Evolutionary conservation across 2,113 vertebrate genomes (phyloP), one percentile per base, ranked within the genome.

Genomic region (Scomber scombrus): DNA sequence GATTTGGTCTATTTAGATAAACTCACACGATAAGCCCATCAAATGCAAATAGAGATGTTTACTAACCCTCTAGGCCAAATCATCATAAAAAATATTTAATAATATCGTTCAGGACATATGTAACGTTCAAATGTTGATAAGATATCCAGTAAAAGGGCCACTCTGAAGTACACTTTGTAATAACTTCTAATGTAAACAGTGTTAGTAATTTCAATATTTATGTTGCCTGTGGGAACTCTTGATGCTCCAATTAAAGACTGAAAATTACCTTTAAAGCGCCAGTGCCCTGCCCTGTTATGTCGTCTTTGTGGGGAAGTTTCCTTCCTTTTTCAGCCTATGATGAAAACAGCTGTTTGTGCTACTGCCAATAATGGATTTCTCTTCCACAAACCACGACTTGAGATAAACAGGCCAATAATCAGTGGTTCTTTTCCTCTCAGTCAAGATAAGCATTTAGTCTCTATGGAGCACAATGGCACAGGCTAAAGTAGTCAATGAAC

Each of bases 261-360:
- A 0, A 58, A 23, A n/a, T 15, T 43, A 29, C 26, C 23, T n/a
- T 13, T 2, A 40, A 34, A 16, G 18, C 16, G n/a, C 13, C 34
- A 65, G 46, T 34, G 62, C 26, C 75, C 65, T 66, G 50, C 46
- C 23, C 14, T 75, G 55, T 81, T 66, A 46, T 49, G 26, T 75
- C 60, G 11, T 68, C 64, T 82, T 81, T 83, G 76, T 86, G 75
- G 66, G 31, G 65, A 58, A 29, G 70, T 90, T 88, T 90, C 92
- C 90, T 87, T 89, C 89, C 83, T 88, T 51, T 51, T 51, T 51
- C 26, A 54, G 73, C 5, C 70, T n/a, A 43, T 57, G 69, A 80
- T 81, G 52, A 89, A 84, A 91, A 88, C 85, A 90, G 73, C 75
- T 86, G 85, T 76, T 86, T 86, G 64, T 80, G 64, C 67, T 65